A percentile compares a stretch with the other conserved stretches of the same genome.
phyloP scores from a whole-genome alignment of 2,113 vertebrate species.

The Variabilichromis moorii region DNA sequence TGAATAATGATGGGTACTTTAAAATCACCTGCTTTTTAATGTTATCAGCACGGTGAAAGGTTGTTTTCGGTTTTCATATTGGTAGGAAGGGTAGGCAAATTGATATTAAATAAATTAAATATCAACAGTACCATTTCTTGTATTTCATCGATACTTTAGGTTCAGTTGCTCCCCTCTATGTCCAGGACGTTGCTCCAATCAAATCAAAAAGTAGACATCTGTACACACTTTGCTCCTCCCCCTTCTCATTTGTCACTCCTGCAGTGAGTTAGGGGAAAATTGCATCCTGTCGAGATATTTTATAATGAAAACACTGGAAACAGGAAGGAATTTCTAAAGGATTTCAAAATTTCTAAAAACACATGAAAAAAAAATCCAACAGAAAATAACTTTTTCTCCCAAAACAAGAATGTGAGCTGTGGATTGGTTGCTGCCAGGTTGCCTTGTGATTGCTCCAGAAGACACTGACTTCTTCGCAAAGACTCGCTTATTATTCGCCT shows the following conservation, averaged over 20 bases:
- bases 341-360: background rate
- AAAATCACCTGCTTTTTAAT: background rate
- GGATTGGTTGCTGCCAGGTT: background rate
- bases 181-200: background rate
- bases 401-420: accelerated
- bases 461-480: background rate
- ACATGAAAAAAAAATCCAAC: background rate
- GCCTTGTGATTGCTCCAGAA: background rate
- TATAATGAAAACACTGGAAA: background rate
- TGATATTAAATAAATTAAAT: background rate
- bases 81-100: background rate
- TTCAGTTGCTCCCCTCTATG: background rate
- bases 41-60: background rate
- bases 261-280: background rate
- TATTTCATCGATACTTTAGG: background rate
- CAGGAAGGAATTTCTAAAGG: background rate
- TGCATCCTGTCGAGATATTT: background rate
- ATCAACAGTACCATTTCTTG: background rate
- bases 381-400: background rate
- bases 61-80: background rate
- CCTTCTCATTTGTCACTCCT: background rate
- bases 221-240: background rate
- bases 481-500: background rate
- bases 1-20: accelerated
- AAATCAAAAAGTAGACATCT: background rate